Base-by-base conservation (phyloP, 2,113 vertebrate species). In the Pollimyrus isidori region DNA sequence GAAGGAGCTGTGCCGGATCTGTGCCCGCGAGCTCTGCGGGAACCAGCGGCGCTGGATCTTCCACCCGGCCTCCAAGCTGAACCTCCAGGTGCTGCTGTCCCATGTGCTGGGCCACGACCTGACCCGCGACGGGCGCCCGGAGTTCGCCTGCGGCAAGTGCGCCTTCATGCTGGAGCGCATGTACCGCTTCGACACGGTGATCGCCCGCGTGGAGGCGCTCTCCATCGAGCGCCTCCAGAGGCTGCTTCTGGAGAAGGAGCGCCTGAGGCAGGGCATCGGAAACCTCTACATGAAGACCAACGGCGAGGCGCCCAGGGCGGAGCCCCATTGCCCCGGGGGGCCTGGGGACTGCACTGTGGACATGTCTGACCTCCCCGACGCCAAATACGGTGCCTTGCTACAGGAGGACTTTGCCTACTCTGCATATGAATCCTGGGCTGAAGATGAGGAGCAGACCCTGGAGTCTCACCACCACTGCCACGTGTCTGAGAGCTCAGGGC, bases 361-460 rank as follows among this genome's bases (percentile, higher is more conserved):
- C 88, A 94, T 96, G 6, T 95, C 97, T 0, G 92, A 90, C 65
- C 90, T 96, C n/a, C 94, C 96, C 1, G 97, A 98, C 0, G 93
- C 91, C 0, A 92, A 94, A 1, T 99, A 98, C 46, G 90, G 95
- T 0, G 96, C 96, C 0, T 93, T 99, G 91, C 94, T 99, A 7
- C 97, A 97, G 94, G 97, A 99, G 3, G 97, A 99, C 88, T 97
- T 99, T 87, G 90, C 96, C 0, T 98, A 97, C 91, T 98, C 97
- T 0, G 96, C 96, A 2, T 97, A 96, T 7, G 98, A 99, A 76
- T 98, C 96, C 10, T 99, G 98, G 98, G 95, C 94, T 0, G 97
- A 97, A n/a, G 95, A 95, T 9, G 97, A 97, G 0, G 97, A 97
- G 19, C 94, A 95, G 0, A 1, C 88, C 0, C 91, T 89, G 69